Base-by-base conservation (phyloP, 2,797 vertebrate genomes). In the Eulemur albifrons region DNA sequence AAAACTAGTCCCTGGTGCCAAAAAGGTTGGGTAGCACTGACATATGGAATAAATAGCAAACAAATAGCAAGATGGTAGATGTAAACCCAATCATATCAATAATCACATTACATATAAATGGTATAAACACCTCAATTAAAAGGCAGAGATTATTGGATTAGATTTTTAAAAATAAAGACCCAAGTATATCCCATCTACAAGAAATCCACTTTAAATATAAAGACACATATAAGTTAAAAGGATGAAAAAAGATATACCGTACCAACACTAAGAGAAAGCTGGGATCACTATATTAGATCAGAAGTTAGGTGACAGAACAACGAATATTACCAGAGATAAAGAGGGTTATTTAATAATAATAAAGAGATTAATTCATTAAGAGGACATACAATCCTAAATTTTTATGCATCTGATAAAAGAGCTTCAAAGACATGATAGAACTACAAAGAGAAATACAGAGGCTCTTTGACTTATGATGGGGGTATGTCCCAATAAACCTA, bases 301-400 rank as follows among this genome's bases (percentile, higher is more conserved):
- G 43, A 87, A 89, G 65, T 92, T 92, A 72, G 15, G 73, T 86
- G 92, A 90, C 72, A 88, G 69, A 90, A 7, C 57, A 84, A 81
- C 87, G 50, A 54, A 21, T 52, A 32, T 80, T 86, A 63, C 45
- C 35, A 86, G 14, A 20, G 50, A 73, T 69, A 43, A 67, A 61
- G 25, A 67, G 32, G 15, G 27, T 73, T 61, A 79, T 88, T 72
- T 88, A 25, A 48, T 88, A 80, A 43, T 91, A 67, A 91, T 45
- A 90, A 80, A 61, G 45, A 20, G 5, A 67, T 80, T 88, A 59
- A 75, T 84, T 65, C 18, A 75, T 93, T 21, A 70, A 57, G n/a
- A 67, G 27, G 12, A 59, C 23, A 50, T 70, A 27, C 0, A 89
- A 38, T 70, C 30, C 38, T 91, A 54, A 75, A 65, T 83, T 61